Base-by-base conservation (phyloP, 2,888 invertebrate species). In the Hoplodrina ambigua region DNA sequence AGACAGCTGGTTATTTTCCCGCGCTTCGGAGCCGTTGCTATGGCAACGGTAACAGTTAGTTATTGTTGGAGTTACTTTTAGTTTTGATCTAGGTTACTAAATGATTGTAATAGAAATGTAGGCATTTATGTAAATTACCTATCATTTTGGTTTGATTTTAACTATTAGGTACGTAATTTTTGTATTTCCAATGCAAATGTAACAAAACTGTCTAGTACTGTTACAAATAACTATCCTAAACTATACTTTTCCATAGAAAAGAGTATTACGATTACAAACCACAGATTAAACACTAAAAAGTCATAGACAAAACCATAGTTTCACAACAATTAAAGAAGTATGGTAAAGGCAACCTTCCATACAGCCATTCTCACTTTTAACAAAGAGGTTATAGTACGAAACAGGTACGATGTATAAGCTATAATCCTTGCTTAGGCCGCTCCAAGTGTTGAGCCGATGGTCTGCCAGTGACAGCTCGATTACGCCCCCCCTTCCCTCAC, bases 401-500 rank as follows among this genome's bases (percentile, higher is more conserved):
- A 60, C 85, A 83, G 84, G 82, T 85, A 75, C 69, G 80, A 63
- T 75, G 75, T 83, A 80, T 84, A 82, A 80, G 80, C 85, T 77
- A 67, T 87, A 87, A 87, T 86, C 87, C 87, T 87, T 86, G 86
- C 80, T 82, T 78, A 82, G 85, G 82, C 83, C 77, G 79, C 81
- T 81, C 84, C 78, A 83, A 83, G 87, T 84, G 82, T 85, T 82
- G 85, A 85, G 85, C 81, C 83, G 83, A 77, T 84, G 84, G 82
- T 74, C 83, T 86, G 88, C 53, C 65, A 75, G 78, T 85, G 87
- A 87, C 87, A 87, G 87, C 87, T 87, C 87, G 86, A 88, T 87
- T 87, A 87, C 84, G 72, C 69, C 74, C 75, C 82, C 72, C 72
- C 10, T 70, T 57, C 57, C 8, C 55, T 10, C 54, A 20, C 64